These are phyloP conservation scores for Hepsetus odoe DNA, from an alignment of 2,113 vertebrate genomes.

Conservation along the genomic window DNA sequence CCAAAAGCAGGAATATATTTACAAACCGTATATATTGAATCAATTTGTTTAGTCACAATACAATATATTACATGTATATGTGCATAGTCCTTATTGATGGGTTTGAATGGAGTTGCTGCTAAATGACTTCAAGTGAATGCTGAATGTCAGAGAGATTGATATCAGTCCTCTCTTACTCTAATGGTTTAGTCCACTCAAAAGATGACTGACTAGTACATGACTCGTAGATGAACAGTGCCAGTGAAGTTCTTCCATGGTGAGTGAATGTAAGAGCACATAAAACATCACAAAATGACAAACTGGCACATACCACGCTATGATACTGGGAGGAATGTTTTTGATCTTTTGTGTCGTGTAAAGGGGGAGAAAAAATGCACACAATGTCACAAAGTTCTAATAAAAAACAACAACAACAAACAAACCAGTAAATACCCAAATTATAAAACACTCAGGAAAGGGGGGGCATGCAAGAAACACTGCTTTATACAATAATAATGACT, in stretches of 20 bases:
- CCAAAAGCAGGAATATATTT: conserved; percentile 68
- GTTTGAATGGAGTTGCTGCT: neutral
- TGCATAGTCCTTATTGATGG: conserved; percentile 45
- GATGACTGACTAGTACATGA: neutral
- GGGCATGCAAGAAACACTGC: conserved; percentile 19
- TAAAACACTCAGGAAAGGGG: neutral
- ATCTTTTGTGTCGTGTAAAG: conserved; percentile 19
- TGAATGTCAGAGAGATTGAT: conserved; percentile 8
- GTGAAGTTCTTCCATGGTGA: conserved; percentile 16
- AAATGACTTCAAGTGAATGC: neutral
- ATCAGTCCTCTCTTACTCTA: neutral
- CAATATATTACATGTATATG: conserved; percentile 47
- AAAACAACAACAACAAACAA: neutral
- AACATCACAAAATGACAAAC: conserved; percentile 32
- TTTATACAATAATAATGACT: neutral
- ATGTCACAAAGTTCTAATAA: conserved; percentile 18
- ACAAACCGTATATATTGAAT: conserved; percentile 44
- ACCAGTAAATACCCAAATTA: too few species aligned
- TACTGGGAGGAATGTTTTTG: neutral
- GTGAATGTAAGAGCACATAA: conserved; percentile 25
- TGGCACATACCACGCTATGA: conserved; percentile 22
- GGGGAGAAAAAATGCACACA: too few species aligned
- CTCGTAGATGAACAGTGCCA: neutral
- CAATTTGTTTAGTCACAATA: conserved; percentile 22
- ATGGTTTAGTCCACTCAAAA: neutral